Evolutionary conservation across 2,888 invertebrate species (phyloP).

Genomic region (Callyntrura sp.): DNA sequence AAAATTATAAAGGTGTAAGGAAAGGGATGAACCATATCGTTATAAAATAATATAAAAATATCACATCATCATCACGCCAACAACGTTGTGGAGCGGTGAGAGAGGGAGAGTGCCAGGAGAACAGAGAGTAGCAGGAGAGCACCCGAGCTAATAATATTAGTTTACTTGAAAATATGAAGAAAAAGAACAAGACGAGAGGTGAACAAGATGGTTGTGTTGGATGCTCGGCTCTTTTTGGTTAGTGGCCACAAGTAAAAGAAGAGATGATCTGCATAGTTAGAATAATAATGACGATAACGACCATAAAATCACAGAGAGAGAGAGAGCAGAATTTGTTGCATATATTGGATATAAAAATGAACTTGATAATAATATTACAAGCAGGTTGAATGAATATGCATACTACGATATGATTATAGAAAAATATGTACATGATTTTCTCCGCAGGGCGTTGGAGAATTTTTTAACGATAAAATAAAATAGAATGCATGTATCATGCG

Average conservation of each 20-base stretch:
- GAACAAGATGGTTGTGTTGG: background rate
- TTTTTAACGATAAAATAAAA: slow-evolving; percentile 56
- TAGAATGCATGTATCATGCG: slow-evolving; percentile 50
- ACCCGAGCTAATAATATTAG: slow-evolving; percentile 61
- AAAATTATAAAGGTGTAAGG: slow-evolving; percentile 67
- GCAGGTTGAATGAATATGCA: slow-evolving; percentile 56
- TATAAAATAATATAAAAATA: slow-evolving; percentile 55
- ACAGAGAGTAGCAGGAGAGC: background rate
- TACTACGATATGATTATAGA: slow-evolving; percentile 23
- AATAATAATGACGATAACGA: slow-evolving; percentile 81
- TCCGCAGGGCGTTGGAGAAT: slow-evolving; percentile 65
- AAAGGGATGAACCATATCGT: slow-evolving; percentile 68
- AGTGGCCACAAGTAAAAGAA: slow-evolving; percentile 30
- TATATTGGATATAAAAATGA: slow-evolving; percentile 28
- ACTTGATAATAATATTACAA: background rate
- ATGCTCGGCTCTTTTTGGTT: slow-evolving; percentile 24
- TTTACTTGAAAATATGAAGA: slow-evolving; percentile 34
- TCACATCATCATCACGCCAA: slow-evolving; percentile 50
- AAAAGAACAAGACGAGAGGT: slow-evolving; percentile 13
- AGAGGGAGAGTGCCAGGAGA: background rate
- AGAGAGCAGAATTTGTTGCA: slow-evolving; percentile 18
- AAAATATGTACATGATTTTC: slow-evolving; percentile 58
- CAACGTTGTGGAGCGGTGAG: background rate
- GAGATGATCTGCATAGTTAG: slow-evolving; percentile 80
- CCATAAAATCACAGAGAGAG: slow-evolving; percentile 70